phyloP scores from a whole-genome alignment of 1,140 invertebrate genomes.

The Brachionus plicatilis region DNA sequence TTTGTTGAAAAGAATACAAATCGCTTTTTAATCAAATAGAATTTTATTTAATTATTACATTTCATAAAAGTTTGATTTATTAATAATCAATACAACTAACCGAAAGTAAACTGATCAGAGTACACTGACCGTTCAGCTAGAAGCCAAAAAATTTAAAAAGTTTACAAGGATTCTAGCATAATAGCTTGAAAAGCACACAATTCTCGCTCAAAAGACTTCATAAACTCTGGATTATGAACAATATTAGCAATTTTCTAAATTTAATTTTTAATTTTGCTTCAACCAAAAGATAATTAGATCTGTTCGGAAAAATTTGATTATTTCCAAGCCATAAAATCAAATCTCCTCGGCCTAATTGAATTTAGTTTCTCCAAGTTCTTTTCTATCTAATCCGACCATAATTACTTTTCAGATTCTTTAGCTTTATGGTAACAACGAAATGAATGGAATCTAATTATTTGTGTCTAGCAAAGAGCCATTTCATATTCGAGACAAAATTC shows the following conservation, averaged over 20 bases:
- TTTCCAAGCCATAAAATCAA: neutral
- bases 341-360: neutral
- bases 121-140: no score
- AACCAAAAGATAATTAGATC: neutral
- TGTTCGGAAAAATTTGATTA: neutral
- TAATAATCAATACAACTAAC: no score
- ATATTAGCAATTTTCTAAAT: neutral
- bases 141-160: neutral
- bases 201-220: neutral
- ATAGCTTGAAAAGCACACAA: neutral
- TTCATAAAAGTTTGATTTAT: no score
- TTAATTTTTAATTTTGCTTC: neutral
- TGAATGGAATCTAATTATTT: slow-evolving; percentile 1
- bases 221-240: neutral
- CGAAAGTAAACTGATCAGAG: no score
- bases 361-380: neutral
- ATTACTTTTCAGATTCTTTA: neutral
- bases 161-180: neutral
- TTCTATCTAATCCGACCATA: neutral
- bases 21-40: no score
- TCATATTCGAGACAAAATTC: neutral
- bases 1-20: no score
- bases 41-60: no score
- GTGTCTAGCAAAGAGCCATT: neutral
- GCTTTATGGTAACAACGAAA: neutral